phyloP scores from a whole-genome alignment of 1,140 invertebrate genomes.

The Caligus rogercresseyi region DNA sequence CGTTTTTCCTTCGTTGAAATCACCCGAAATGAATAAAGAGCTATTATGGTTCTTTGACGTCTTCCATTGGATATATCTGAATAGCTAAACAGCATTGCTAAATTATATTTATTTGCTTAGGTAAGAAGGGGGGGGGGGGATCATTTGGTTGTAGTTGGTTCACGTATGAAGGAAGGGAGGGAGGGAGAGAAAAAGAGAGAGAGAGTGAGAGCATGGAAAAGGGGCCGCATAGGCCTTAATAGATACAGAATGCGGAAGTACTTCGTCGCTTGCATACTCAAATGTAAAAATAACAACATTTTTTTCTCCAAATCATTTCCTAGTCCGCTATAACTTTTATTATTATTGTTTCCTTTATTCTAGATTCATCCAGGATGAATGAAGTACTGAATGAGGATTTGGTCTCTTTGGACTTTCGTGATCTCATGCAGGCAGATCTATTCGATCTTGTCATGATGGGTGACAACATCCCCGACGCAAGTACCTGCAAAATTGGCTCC shows the following conservation, averaged over 20 bases:
- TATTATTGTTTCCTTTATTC: no score
- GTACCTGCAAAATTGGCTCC: not conserved
- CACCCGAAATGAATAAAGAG: no score
- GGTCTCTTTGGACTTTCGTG: not conserved
- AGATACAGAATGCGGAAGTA: not conserved
- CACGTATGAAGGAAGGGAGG: no score
- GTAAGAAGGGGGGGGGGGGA: no score
- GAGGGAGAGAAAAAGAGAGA: no score
- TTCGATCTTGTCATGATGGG: not conserved
- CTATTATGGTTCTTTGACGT: no score
- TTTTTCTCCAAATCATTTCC: not conserved
- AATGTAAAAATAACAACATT: not conserved
- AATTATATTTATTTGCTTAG: no score
- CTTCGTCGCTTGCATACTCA: not conserved
- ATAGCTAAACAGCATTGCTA: no score
- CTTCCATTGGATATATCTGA: no score
- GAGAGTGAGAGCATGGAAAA: no score
- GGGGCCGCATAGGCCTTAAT: not conserved
- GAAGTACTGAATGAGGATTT: not conserved
- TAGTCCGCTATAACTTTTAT: not conserved
- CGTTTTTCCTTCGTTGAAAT: no score
- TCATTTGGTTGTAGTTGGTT: no score
- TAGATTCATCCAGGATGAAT: not conserved
- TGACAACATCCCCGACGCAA: not conserved
- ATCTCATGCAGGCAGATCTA: not conserved